Evolutionary conservation across 2,888 invertebrate genomes (phyloP), one percentile per base, ranked within the genome.

Genomic region (Apotomis turbidana): DNA sequence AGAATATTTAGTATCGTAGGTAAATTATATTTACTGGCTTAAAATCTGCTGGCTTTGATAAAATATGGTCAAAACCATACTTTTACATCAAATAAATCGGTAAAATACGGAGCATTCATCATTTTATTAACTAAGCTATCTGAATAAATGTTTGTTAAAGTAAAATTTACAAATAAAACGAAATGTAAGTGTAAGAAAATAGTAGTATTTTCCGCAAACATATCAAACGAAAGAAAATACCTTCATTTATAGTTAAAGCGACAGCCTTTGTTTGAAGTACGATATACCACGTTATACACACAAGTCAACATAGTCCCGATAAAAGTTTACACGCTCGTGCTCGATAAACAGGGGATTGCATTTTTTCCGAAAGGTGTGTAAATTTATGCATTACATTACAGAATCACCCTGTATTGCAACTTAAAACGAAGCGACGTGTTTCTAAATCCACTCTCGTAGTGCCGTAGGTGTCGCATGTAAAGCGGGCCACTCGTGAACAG

Each of bases 401-500:
- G 72, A 72, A 72, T 63, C 68, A 54, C 68, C 68, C 70, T 61
- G 49, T 70, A 60, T 60, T 71, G 68, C 74, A 85, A 84, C 82
- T 84, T 85, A 83, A 83, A 83, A 81, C 78, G 83, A 84, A 82
- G 81, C 82, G 83, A 86, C 84, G 80, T 85, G 84, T 84, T 84
- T 84, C 84, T 83, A 87, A 88, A 88, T 87, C 87, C 84, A 87
- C 85, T 88, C 86, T 84, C 78, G 79, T 78, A 80, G 82, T 80
- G 77, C 79, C 76, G 81, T 81, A 85, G 83, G 85, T 87, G 84
- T 83, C 79, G 80, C 78, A 52, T 49, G 1, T 68, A 72, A 72
- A 15, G 68, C 62, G n/a, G 58, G 54, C 12, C 60, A 66, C 13
- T 41, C 52, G 51, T 59, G 58, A 46, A 59, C 62, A 46, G 27